These are phyloP conservation scores for Cyaniris semiargus DNA, from an alignment of 2,888 invertebrate species.

Conservation along the genomic window DNA sequence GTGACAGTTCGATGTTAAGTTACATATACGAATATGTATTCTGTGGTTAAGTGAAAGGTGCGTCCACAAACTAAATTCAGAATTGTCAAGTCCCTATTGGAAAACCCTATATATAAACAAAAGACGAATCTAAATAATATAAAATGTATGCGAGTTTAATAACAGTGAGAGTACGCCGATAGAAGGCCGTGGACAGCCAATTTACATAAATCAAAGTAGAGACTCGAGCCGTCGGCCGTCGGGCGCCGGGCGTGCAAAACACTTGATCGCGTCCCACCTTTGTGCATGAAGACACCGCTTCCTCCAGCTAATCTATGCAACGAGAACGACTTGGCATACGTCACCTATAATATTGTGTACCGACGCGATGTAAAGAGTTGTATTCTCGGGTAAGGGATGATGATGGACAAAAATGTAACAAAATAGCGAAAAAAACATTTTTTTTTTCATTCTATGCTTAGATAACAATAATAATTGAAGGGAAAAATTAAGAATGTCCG, in stretches of 20 bases:
- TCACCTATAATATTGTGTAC: background rate
- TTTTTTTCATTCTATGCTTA: background rate
- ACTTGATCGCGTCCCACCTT: constrained; percentile 39
- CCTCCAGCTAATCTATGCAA: background rate
- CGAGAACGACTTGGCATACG: background rate
- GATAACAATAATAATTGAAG: background rate
- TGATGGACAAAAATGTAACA: no score
- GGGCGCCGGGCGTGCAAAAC: constrained; percentile 39
- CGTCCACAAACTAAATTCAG: no score
- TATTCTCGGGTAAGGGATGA: no score
- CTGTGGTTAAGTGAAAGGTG: no score
- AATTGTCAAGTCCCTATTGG: no score
- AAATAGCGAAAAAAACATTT: no score
- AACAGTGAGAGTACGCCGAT: constrained; percentile 21
- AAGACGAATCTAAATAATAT: background rate
- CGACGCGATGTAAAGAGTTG: no score
- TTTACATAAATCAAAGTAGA: constrained; percentile 39
- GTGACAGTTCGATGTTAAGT: no score
- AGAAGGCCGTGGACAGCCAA: constrained; percentile 30
- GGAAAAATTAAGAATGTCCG: no score
- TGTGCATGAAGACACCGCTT: constrained; percentile 32
- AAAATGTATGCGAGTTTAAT: background rate
- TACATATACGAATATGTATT: no score
- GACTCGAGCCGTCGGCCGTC: constrained; percentile 29
- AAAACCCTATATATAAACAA: background rate